Evolutionary conservation across 1,140 invertebrate genomes (phyloP).

Genomic region (Colletes gigas): DNA sequence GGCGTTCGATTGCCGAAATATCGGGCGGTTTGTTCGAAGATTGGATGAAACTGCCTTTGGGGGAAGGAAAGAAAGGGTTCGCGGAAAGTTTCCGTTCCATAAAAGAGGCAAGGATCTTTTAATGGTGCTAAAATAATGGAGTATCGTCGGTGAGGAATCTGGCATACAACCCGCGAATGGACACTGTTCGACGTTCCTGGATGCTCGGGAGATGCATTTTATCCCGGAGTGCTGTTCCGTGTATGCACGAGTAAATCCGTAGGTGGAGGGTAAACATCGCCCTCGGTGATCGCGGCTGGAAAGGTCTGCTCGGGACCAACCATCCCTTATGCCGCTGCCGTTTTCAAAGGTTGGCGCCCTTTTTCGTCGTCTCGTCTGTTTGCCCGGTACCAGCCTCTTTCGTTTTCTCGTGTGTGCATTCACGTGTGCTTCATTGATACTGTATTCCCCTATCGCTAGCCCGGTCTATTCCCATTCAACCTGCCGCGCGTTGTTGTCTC

Average conservation of each 20-base stretch:
- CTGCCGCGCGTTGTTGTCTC: slow-evolving; percentile 23
- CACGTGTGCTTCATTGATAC: slow-evolving; percentile 52
- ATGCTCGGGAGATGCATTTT: slow-evolving; percentile 61
- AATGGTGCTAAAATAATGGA: slow-evolving; percentile 58
- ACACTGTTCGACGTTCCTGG: slow-evolving; percentile 48
- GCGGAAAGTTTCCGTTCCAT: slow-evolving; percentile 24
- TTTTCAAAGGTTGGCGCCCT: slow-evolving; percentile 53
- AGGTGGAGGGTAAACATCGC: slow-evolving; percentile 66
- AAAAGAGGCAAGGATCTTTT: slow-evolving; percentile 53
- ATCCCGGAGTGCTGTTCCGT: slow-evolving; percentile 71
- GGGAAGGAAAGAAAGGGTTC: neutral
- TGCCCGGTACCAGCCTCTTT: slow-evolving; percentile 44
- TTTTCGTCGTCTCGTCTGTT: slow-evolving; percentile 51
- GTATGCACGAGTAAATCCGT: slow-evolving; percentile 73
- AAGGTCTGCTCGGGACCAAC: slow-evolving; percentile 32
- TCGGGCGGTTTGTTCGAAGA: slow-evolving; percentile 8
- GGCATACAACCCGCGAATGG: slow-evolving; percentile 46
- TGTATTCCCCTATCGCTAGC: slow-evolving; percentile 14
- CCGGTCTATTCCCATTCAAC: slow-evolving; percentile 5
- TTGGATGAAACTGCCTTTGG: slow-evolving; percentile 4
- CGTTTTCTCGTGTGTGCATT: slow-evolving; percentile 42
- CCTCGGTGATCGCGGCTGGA: slow-evolving; percentile 51
- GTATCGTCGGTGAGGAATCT: slow-evolving; percentile 48
- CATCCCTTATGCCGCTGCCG: slow-evolving; percentile 32
- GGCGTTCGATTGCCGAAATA: neutral